Percentiles rank a stretch among this genome's conserved stretches.
Evolutionary conservation across 2,888 invertebrate genomes (phyloP).

Genomic region (Drosophila niveifrons): DNA sequence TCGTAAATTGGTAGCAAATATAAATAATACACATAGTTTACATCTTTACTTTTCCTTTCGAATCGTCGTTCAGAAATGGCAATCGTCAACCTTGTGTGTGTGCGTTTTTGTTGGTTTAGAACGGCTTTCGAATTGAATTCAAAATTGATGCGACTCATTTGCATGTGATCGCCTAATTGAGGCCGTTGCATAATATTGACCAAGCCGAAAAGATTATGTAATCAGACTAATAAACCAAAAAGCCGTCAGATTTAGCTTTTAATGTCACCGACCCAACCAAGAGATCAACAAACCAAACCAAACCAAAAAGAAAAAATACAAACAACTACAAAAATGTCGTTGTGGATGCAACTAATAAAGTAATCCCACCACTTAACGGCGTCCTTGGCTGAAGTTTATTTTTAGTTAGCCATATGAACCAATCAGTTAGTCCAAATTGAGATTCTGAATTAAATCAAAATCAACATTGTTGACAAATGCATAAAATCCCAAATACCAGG

Average conservation of each 20-base stretch:
- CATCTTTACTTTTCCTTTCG: constrained; percentile 28
- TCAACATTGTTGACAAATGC: constrained; percentile 18
- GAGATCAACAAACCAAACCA: constrained; percentile 10
- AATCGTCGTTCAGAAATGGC: constrained; percentile 40
- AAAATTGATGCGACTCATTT: constrained; percentile 63
- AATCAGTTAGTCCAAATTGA: constrained; percentile 10
- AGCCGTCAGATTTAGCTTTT: constrained; percentile 49
- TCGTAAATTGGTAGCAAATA: constrained; percentile 4
- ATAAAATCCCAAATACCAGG: constrained; percentile 1
- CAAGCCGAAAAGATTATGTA: constrained; percentile 63
- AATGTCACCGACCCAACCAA: constrained; percentile 50
- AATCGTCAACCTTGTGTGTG: constrained; percentile 39
- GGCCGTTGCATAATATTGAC: constrained; percentile 77
- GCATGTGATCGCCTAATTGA: constrained; percentile 69
- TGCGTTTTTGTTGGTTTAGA: constrained; percentile 43
- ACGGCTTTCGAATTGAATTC: constrained; percentile 64
- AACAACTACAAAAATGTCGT: constrained; percentile 12
- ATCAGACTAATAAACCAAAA: constrained; percentile 66
- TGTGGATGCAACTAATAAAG: constrained; percentile 39
- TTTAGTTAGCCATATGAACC: constrained; percentile 5
- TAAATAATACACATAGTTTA: constrained; percentile 17
- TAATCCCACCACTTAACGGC: constrained; percentile 53
- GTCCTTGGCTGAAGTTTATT: constrained; percentile 44
- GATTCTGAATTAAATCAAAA: constrained; percentile 37
- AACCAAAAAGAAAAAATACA: not conserved